Evolutionary conservation across 1,140 invertebrate genomes (phyloP), one percentile per base, ranked within the genome.

Genomic region (Microvelia longipes): DNA sequence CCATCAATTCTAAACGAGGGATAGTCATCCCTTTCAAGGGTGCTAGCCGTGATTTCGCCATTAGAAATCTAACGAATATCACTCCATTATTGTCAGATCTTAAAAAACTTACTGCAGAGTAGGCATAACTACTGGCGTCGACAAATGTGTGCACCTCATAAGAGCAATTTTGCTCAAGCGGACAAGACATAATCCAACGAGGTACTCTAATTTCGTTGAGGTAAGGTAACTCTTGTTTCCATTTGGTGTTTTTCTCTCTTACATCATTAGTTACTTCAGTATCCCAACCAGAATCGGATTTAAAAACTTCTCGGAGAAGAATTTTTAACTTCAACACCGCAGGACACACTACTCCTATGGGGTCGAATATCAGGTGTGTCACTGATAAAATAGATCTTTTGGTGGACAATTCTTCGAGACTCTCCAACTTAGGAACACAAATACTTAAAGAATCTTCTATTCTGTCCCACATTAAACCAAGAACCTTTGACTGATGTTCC

Each of bases 311-410:
- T 69, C 60, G 68, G 60, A 69, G 68, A 14, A 69, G 50, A 25
- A 69, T 14, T 14, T 69, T 69, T 2, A 35, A 35, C 60, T 50
- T 35, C 68, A 69, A 26, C 2, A 35, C 2, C 27, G 26, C n/a
- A 61, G 29, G 27, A 60, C 68, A 61, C 11, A 26, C 60, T 13
- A 69, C 29, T 60, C 50, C 68, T 30, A 69, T 69, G 15, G 68
- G 68, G 50, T 69, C 68, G 26, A 69, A 69, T 60, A 69, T 62
- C 13, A 28, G 29, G 60, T 69, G 68, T 62, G 68, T 35, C 2
- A 35, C 68, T 50, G 29, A 50, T 25, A 69, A 69, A 28, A 69
- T 69, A 15, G 60, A 28, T 27, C 25, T 69, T 50, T 69, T 69
- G 19, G 68, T 69, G 27, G 60, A 24, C 15, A n/a, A 50, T 62